Evolutionary conservation across 2,113 vertebrate species (phyloP).

Genomic region (Alouatta palliata): DNA sequence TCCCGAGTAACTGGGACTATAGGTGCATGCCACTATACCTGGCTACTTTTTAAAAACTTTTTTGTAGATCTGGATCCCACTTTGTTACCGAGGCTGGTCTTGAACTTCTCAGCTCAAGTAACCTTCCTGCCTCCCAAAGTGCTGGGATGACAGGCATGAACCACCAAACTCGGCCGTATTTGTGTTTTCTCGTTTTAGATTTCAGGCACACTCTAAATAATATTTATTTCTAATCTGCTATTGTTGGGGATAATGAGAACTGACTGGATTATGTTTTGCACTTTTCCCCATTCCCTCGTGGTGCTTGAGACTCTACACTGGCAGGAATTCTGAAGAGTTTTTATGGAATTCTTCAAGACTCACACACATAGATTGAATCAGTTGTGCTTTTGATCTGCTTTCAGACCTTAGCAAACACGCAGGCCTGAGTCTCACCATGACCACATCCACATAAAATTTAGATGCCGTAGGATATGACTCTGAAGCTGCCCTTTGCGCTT

Average conservation of each 20-base stretch:
- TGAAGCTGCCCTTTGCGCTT: conserved; percentile 48
- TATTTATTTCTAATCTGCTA: neutral
- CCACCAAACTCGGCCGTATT: too few relatives aligned
- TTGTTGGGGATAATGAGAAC: neutral
- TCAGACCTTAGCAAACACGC: neutral
- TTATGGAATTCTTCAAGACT: neutral
- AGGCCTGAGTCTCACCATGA: neutral
- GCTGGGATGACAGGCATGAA: too few relatives aligned
- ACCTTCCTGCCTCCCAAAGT: too few relatives aligned
- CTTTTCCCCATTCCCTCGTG: neutral
- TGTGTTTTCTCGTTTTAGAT: neutral
- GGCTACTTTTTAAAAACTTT: too few relatives aligned
- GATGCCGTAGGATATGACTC: neutral
- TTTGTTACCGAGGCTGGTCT: too few relatives aligned
- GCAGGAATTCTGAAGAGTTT: conserved; percentile 17
- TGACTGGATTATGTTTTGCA: neutral
- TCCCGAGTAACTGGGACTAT: too few relatives aligned
- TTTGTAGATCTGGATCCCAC: too few relatives aligned
- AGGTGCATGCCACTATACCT: too few relatives aligned
- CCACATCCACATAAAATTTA: conserved; percentile 46
- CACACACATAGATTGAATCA: neutral
- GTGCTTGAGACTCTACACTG: neutral
- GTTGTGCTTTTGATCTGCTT: conserved; percentile 14
- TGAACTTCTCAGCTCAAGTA: too few relatives aligned
- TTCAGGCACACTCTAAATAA: neutral